Evolutionary conservation across 2,888 invertebrate species (phyloP).

Genomic region (Willowsia nigromaculata): DNA sequence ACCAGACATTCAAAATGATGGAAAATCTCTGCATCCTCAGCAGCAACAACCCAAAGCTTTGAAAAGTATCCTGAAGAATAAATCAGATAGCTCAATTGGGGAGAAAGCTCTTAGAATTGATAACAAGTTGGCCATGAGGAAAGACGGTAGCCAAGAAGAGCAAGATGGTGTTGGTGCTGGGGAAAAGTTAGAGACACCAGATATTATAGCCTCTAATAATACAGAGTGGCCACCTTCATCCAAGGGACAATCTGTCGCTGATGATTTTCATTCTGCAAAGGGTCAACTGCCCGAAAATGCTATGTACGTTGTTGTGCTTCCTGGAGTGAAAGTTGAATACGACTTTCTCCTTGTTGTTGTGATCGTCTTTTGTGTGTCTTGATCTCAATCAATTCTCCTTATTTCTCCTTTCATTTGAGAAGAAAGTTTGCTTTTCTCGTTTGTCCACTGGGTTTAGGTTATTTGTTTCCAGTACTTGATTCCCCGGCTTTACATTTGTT

Average conservation of each 20-base stretch:
- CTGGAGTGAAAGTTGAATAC: slow-evolving; percentile 7
- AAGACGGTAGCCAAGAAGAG: slow-evolving; percentile 30
- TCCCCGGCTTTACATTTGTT: background rate
- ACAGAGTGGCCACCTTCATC: slow-evolving; percentile 52
- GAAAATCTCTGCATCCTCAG: slow-evolving; percentile 5
- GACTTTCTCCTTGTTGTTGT: slow-evolving; percentile 1
- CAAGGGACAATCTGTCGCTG: slow-evolving; percentile 61
- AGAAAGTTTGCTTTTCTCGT: background rate
- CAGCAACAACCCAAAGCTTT: slow-evolving; percentile 75
- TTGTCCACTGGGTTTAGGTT: background rate
- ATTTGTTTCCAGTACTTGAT: background rate
- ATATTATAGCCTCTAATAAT: slow-evolving; percentile 47
- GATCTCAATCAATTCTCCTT: background rate
- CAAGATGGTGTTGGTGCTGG: slow-evolving; percentile 18
- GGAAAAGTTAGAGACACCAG: slow-evolving; percentile 52
- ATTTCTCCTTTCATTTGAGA: background rate
- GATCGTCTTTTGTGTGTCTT: slow-evolving; percentile 16
- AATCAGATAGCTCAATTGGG: slow-evolving; percentile 78
- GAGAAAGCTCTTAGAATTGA: slow-evolving; percentile 75
- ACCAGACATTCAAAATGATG: slow-evolving; percentile 52
- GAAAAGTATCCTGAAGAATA: slow-evolving; percentile 79
- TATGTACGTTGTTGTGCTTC: slow-evolving; percentile 31
- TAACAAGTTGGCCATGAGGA: slow-evolving; percentile 69
- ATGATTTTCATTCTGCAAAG: slow-evolving; percentile 70
- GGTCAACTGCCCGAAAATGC: slow-evolving; percentile 67